These are phyloP conservation scores for Phlogophora meticulosa DNA, from an alignment of 2,888 invertebrate species.

Conservation along the genomic window DNA sequence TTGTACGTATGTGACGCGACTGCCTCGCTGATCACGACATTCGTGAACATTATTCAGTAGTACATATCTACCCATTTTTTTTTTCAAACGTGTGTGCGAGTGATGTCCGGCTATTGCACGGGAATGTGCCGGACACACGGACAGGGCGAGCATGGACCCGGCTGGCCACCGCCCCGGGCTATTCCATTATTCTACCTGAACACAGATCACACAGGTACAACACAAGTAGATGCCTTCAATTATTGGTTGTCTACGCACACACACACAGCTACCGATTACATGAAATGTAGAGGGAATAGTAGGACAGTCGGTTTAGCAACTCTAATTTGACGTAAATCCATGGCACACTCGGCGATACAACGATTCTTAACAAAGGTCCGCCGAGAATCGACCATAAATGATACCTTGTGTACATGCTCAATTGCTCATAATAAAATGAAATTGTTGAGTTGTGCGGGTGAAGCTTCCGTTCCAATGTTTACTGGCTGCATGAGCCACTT, in stretches of 20 bases:
- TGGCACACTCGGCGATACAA: no score
- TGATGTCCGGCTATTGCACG: neutral
- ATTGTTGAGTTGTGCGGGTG: no score
- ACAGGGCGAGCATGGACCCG: neutral
- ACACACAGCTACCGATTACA: neutral
- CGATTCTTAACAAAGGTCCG: no score
- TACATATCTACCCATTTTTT: neutral
- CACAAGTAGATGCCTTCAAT: neutral
- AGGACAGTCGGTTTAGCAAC: no score
- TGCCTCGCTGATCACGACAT: neutral
- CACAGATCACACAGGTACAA: conserved; percentile 10
- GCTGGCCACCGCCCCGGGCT: neutral
- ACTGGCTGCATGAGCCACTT: no score
- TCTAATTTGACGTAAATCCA: no score
- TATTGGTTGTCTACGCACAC: neutral
- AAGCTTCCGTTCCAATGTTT: no score
- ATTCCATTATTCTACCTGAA: conserved; percentile 20
- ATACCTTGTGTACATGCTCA: no score
- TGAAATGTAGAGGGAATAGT: neutral
- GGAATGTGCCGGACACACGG: neutral
- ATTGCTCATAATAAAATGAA: no score
- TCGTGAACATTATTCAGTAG: neutral
- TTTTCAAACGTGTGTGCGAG: neutral
- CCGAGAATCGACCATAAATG: no score
- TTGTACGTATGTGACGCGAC: no score